A percentile compares a stretch with the other conserved stretches of the same genome.
Evolutionary conservation across 2,888 invertebrate species (phyloP).

Genomic region (Lomographa bimaculata): DNA sequence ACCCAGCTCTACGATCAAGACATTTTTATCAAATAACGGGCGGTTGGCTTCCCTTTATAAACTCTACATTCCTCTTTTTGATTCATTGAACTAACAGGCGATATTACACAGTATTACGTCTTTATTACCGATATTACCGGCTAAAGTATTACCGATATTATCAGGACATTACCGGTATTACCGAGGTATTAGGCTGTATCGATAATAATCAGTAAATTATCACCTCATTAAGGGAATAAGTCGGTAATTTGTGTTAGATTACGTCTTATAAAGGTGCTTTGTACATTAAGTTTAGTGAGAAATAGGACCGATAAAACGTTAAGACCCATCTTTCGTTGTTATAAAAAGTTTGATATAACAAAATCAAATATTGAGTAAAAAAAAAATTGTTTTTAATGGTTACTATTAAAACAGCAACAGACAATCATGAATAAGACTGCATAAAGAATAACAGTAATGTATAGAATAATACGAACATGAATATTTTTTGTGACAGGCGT

Average conservation of each 20-base stretch:
- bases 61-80: conserved; percentile 1
- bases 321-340: too few relatives aligned
- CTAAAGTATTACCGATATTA: not conserved
- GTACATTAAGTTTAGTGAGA: not conserved
- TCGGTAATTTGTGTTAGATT: conserved; percentile 7
- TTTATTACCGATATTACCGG: too few relatives aligned
- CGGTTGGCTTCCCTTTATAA: not conserved
- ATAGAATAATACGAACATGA: too few relatives aligned
- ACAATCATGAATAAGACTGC: too few relatives aligned
- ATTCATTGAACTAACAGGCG: not conserved
- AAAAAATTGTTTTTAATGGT: too few relatives aligned
- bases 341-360: too few relatives aligned
- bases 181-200: not conserved
- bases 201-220: conserved; percentile 15
- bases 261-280: not conserved
- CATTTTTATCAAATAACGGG: not conserved
- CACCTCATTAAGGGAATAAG: conserved; percentile 10
- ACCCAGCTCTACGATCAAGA: not conserved
- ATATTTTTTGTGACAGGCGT: too few relatives aligned
- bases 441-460: too few relatives aligned
- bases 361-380: too few relatives aligned
- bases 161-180: not conserved
- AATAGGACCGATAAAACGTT: too few relatives aligned
- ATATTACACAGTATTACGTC: conserved; percentile 2
- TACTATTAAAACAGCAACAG: too few relatives aligned